Evolutionary conservation across 1,140 invertebrate genomes (phyloP).

Genomic region (Sipha flava): DNA sequence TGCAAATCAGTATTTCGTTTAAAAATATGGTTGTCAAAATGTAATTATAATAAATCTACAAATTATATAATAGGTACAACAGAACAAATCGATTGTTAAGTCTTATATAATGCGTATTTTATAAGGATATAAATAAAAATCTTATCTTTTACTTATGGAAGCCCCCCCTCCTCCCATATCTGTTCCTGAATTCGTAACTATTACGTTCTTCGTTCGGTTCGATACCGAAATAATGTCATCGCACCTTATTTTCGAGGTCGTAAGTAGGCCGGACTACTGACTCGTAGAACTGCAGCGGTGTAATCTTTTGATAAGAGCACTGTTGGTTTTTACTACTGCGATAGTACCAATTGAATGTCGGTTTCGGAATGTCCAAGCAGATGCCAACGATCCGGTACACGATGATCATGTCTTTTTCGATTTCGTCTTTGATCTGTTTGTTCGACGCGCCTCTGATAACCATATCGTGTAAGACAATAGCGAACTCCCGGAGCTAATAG

Average conservation of each 20-base stretch:
- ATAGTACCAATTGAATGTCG: constrained; percentile 75
- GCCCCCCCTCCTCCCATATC: too few relatives aligned
- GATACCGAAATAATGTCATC: too few relatives aligned
- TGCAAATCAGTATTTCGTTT: too few relatives aligned
- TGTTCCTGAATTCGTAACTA: too few relatives aligned
- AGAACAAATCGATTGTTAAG: too few relatives aligned
- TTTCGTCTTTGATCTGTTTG: constrained; percentile 50
- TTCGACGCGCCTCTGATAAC: constrained; percentile 52
- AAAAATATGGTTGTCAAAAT: too few relatives aligned
- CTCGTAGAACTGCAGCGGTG: constrained; percentile 71
- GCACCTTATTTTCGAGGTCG: constrained; percentile 76
- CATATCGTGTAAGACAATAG: constrained; percentile 58
- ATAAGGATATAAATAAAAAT: too few relatives aligned
- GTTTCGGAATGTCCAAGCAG: constrained; percentile 66
- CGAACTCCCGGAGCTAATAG: constrained; percentile 66
- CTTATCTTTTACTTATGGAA: too few relatives aligned
- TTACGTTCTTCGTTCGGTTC: too few relatives aligned
- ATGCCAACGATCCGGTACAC: constrained; percentile 78
- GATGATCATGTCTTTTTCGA: constrained; percentile 59
- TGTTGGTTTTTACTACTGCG: constrained; percentile 76
- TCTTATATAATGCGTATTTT: too few relatives aligned
- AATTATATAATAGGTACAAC: too few relatives aligned
- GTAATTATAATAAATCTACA: too few relatives aligned
- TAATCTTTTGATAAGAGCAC: constrained; percentile 62
- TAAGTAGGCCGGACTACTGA: constrained; percentile 66